Conservation (phyloP, 2,113 vertebrate genomes). For the Cichladusa arquata region DNA sequence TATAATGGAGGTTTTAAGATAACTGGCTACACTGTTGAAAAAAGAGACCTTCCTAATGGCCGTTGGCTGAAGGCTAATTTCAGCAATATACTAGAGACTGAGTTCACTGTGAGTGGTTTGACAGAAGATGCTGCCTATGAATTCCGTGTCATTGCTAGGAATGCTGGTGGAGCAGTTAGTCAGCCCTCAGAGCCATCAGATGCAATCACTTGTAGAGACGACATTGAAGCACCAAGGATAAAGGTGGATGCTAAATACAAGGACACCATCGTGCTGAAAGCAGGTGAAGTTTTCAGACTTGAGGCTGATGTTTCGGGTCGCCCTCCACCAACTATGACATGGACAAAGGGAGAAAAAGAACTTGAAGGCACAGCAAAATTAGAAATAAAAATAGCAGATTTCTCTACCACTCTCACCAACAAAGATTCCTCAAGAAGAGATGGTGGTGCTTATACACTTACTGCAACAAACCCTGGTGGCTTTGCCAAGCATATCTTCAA, state of each 20-base stretch:
- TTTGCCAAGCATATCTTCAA: constrained; percentile 96
- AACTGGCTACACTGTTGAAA: constrained; percentile 94
- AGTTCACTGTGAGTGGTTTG: constrained; percentile 94
- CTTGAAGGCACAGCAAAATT: constrained; percentile 90
- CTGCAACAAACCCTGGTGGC: constrained; percentile 92
- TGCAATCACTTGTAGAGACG: constrained; percentile 91
- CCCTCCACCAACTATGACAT: constrained; percentile 89
- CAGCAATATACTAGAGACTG: constrained; percentile 93
- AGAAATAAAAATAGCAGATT: constrained; percentile 88
- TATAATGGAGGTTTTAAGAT: constrained; percentile 98
- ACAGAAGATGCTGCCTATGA: constrained; percentile 92
- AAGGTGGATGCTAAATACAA: constrained; percentile 93
- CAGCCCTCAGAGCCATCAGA: constrained; percentile 92
- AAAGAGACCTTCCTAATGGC: constrained; percentile 90
- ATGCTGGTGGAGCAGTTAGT: constrained; percentile 91
- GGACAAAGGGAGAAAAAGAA: constrained; percentile 95
- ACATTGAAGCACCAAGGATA: constrained; percentile 92
- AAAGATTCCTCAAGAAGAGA: constrained; percentile 93
- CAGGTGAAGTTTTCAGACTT: constrained; percentile 91
- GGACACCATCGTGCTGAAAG: constrained; percentile 87
- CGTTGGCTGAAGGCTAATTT: constrained; percentile 97
- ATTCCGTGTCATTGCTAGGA: constrained; percentile 93
- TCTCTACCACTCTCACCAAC: constrained; percentile 85
- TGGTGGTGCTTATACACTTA: constrained; percentile 90
- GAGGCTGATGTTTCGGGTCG: constrained; percentile 94